Conservation (phyloP, 2,888 invertebrate genomes). For the Macaria notata region DNA sequence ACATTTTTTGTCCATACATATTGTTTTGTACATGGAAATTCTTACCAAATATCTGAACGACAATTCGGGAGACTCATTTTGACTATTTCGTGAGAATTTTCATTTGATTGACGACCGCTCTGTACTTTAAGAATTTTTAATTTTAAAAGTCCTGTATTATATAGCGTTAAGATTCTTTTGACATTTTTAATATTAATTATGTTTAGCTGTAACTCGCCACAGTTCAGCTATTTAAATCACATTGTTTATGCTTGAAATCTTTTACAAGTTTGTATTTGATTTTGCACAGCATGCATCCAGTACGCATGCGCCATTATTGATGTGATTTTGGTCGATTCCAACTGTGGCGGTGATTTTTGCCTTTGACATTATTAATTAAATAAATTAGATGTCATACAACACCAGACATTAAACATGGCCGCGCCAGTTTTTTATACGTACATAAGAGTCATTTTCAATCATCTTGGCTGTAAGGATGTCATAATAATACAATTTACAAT, state of each 20-base stretch:
- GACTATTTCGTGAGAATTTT: slow-evolving; percentile 14
- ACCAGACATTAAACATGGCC: background rate
- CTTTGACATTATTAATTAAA: background rate
- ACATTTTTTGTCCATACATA: slow-evolving; percentile 10
- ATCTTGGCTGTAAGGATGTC: too few relatives aligned
- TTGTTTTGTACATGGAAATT: slow-evolving; percentile 11
- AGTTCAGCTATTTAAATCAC: slow-evolving; percentile 12
- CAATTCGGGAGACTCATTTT: slow-evolving; percentile 15
- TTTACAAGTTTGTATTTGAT: slow-evolving; percentile 28
- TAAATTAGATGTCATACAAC: slow-evolving; percentile 2
- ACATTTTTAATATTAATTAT: slow-evolving; percentile 31
- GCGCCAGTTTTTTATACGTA: background rate
- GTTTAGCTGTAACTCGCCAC: slow-evolving; percentile 17
- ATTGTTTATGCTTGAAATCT: slow-evolving; percentile 9
- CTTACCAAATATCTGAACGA: slow-evolving; percentile 3
- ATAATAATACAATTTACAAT: too few relatives aligned
- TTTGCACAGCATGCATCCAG: slow-evolving; percentile 21
- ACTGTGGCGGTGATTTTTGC: slow-evolving; percentile 9
- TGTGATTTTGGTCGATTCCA: background rate
- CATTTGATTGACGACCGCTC: slow-evolving; percentile 9
- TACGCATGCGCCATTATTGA: slow-evolving; percentile 4
- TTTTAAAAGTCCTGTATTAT: slow-evolving; percentile 56
- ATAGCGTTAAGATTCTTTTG: slow-evolving; percentile 60
- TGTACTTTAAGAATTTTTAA: slow-evolving; percentile 37
- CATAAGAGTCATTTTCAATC: background rate